Evolutionary conservation across 2,888 invertebrate genomes (phyloP), one percentile per base, ranked within the genome.

Genomic region (Stenichneumon culpator): DNA sequence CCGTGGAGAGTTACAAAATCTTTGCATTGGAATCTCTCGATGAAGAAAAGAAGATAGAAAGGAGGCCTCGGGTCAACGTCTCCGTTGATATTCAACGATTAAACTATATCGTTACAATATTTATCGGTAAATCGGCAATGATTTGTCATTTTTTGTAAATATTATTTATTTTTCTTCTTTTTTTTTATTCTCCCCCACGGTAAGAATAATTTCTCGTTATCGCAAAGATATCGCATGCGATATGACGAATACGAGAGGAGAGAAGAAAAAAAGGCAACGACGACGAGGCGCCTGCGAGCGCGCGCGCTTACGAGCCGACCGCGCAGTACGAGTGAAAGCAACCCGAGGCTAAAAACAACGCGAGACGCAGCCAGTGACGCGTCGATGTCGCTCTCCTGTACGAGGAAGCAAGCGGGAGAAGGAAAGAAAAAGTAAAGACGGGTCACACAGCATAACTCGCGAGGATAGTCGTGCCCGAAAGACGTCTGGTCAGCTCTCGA

Each of bases 281-380:
- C 32, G 36, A 73, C 54, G 32, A 70, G 57, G 57, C 25, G 57
- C 44, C 44, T 47, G 44, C 44, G 44, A 14, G 44, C 44, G 44
- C 44, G 16, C 57, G 19, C 52, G 25, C 57, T 22, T 25, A 57
- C 57, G 57, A 57, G 9, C 57, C 22, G 25, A 22, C 11, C 57
- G 57, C 57, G 44, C 25, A 60, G 74, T 75, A 79, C 83, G 83
- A 83, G 83, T 83, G 83, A 83, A 83, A 83, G 83, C 83, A 83
- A 83, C 74, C 83, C 70, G 83, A 83, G 79, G 83, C 83, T 83
- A 83, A 83, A 83, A 83, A 83, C 83, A 83, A 79, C 79, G 83
- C 79, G 79, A 57, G 74, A 63, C 28, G 70, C 63, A 74, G 63
- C 16, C 63, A 67, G 75, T 79, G 83, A 83, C 83, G 79, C 70